phyloP scores from a whole-genome alignment of 2,888 invertebrate species.

The Phyllotreta cruciferae region DNA sequence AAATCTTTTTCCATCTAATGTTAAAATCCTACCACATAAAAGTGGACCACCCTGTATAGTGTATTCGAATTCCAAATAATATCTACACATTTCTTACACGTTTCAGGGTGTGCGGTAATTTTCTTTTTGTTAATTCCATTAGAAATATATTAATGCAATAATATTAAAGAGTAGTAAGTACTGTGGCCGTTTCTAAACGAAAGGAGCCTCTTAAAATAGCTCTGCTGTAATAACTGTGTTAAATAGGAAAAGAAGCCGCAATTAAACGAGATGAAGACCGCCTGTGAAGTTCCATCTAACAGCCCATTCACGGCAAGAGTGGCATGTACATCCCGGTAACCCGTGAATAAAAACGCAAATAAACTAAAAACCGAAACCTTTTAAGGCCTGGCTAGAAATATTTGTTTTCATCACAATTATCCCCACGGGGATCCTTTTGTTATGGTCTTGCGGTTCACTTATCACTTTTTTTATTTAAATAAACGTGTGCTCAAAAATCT shows the following conservation, averaged over 20 bases:
- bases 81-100: too few relatives aligned
- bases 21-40: too few relatives aligned
- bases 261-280: conserved; percentile 20
- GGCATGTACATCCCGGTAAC: conserved; percentile 1
- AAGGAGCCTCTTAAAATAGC: background rate
- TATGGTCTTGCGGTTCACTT: conserved; percentile 37
- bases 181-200: too few relatives aligned
- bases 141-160: too few relatives aligned
- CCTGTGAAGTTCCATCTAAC: conserved; percentile 17
- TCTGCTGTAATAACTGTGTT: conserved; percentile 1
- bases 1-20: too few relatives aligned
- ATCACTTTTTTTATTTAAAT: conserved; percentile 35
- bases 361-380: conserved; percentile 27
- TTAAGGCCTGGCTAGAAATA: conserved; percentile 30
- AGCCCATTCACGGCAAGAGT: conserved; percentile 1
- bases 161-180: too few relatives aligned
- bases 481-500: conserved; percentile 35
- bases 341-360: conserved; percentile 18
- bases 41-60: too few relatives aligned
- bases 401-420: conserved; percentile 32
- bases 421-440: conserved; percentile 31
- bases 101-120: too few relatives aligned
- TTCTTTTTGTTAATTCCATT: too few relatives aligned
- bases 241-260: background rate
- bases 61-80: too few relatives aligned